These are phyloP conservation scores for Xiphydria camelus DNA, from an alignment of 2,888 invertebrate species.

Conservation along the genomic window DNA sequence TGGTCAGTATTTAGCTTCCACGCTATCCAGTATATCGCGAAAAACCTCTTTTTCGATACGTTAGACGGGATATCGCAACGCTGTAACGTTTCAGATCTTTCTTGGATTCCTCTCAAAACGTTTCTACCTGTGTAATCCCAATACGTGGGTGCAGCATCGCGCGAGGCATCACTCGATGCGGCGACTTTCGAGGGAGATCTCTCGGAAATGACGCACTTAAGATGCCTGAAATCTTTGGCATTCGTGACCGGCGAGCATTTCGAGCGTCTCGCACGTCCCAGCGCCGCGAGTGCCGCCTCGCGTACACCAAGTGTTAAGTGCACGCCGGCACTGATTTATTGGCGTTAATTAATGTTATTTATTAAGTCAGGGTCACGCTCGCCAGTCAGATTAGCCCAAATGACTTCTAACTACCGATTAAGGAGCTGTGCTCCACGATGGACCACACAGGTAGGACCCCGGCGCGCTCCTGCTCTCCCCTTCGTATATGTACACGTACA, in stretches of 20 bases:
- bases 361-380: conserved; percentile 25
- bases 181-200: too few species aligned
- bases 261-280: not conserved
- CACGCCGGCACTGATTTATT: conserved; percentile 26
- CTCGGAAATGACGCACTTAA: conserved; percentile 4
- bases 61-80: too few species aligned
- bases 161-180: too few species aligned
- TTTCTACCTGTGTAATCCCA: too few species aligned
- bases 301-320: conserved; percentile 6
- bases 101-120: not conserved
- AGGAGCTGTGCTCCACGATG: conserved; percentile 16
- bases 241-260: conserved; percentile 6
- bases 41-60: too few species aligned
- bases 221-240: conserved; percentile 16
- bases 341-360: conserved; percentile 38
- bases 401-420: conserved; percentile 31
- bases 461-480: too few species aligned
- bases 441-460: conserved; percentile 35
- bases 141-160: too few species aligned
- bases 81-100: not conserved
- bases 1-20: too few species aligned
- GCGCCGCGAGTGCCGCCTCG: not conserved
- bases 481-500: too few species aligned
- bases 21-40: too few species aligned
- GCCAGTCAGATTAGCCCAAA: conserved; percentile 23